phyloP scores from a whole-genome alignment of 1,140 invertebrate genomes.

The Adelges cooleyi region DNA sequence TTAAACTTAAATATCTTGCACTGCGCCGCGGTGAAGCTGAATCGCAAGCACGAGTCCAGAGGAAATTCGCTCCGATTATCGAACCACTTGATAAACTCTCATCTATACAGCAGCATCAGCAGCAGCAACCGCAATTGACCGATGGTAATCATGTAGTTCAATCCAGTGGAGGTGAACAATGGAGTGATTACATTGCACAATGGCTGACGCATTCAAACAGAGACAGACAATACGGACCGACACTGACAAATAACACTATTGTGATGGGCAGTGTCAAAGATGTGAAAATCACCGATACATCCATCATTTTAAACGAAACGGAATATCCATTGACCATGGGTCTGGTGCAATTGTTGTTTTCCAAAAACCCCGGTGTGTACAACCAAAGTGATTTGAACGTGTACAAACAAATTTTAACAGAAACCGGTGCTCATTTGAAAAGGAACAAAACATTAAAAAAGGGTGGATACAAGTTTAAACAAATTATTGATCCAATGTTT shows the following conservation, averaged over 20 bases:
- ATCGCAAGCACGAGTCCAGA: background rate
- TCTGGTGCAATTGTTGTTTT: background rate
- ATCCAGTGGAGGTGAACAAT: too few relatives aligned
- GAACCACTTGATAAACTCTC: background rate
- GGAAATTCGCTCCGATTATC: background rate
- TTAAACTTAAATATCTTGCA: background rate
- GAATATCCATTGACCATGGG: background rate
- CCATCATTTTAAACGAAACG: background rate
- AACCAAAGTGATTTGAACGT: background rate
- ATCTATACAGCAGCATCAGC: too few relatives aligned
- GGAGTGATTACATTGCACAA: background rate
- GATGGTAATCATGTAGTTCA: too few relatives aligned
- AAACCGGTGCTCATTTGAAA: background rate
- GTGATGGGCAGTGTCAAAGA: too few relatives aligned
- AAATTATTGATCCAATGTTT: background rate
- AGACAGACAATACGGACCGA: background rate
- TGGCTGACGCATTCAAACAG: background rate
- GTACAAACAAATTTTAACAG: background rate
- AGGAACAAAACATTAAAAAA: background rate
- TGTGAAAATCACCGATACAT: background rate
- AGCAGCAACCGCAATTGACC: background rate
- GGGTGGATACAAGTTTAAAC: background rate
- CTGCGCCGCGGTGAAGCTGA: background rate
- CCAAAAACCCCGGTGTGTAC: background rate
- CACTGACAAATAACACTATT: too few relatives aligned